Base-by-base conservation (phyloP, 2,797 vertebrate genomes). In the Argyrosomus regius region DNA sequence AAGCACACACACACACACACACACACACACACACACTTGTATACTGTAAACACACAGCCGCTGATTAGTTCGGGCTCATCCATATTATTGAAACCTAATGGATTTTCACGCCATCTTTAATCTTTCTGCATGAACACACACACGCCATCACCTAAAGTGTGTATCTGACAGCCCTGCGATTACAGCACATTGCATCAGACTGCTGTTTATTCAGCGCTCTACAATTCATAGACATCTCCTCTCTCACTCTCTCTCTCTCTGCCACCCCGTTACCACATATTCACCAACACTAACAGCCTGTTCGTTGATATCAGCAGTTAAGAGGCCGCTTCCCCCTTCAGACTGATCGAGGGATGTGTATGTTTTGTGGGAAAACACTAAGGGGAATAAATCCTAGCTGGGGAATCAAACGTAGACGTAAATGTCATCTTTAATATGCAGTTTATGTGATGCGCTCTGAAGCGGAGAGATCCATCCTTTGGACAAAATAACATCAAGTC, bases 121-220 rank as follows among this genome's bases (percentile, higher is more conserved):
- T 86, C 80, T 78, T 43, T 41, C 75, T 85, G 28, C 83, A 78
- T 72, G 75, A 83, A 75, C 79, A 81, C 73, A 72, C 56, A 66
- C 53, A 14, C 62, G 17, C 56, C 57, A 54, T 83, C 54, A 64
- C 62, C 75, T 50, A 57, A 73, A 83, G 75, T 84, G 78, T 82
- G 77, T 66, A 68, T 81, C 63, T 82, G 86, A 83, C 86, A 80
- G 83, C 72, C 35, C 71, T 54, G 72, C 22, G 53, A 75, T 93
- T 94, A 78, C 90, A 82, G 82, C 65, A 46, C 35, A 16, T 92
- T 91, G 87, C 92, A 87, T 94, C 90, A 92, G 85, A 22, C 87
- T 57, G 67, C 82, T 72, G 78, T 89, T 92, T 82, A 56, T 86
- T 74, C 72, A 5, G 17, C 31, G n/a, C 87, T 83, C 54, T 53